A percentile compares a stretch with the other conserved stretches of the same genome.
These are phyloP conservation scores for Dioctria rufipes DNA, from an alignment of 2,888 invertebrate species.

Conservation along the genomic window DNA sequence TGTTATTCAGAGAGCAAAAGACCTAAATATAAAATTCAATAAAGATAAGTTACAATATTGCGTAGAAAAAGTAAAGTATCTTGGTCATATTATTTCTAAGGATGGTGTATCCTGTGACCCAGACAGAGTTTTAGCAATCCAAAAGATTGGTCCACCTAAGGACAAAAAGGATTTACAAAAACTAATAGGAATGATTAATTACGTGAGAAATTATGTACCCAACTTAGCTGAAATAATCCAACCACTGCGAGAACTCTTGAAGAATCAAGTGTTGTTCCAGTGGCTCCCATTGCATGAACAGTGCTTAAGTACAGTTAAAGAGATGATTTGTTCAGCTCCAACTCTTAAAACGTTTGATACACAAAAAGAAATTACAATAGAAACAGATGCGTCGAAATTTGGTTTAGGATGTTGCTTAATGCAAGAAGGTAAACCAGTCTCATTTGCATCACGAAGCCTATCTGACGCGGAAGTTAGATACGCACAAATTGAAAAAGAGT, in stretches of 20 bases:
- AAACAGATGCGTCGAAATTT: slow-evolving; percentile 52
- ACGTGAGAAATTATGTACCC: slow-evolving; percentile 32
- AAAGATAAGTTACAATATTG: slow-evolving; percentile 58
- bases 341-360: background rate
- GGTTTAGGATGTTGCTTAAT: slow-evolving; percentile 53
- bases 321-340: background rate
- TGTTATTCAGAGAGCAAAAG: slow-evolving; percentile 61
- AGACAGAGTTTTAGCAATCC: slow-evolving; percentile 53
- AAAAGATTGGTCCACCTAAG: slow-evolving; percentile 17
- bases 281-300: background rate
- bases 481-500: slow-evolving; percentile 58
- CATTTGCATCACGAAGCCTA: slow-evolving; percentile 61
- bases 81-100: slow-evolving; percentile 59
- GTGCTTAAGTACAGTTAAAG: background rate
- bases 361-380: slow-evolving; percentile 19
- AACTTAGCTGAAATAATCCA: slow-evolving; percentile 1
- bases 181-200: slow-evolving; percentile 58
- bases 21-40: slow-evolving; percentile 64
- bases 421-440: slow-evolving; percentile 52
- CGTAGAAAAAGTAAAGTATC: slow-evolving; percentile 61
- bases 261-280: slow-evolving; percentile 4
- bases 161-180: slow-evolving; percentile 55
- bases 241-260: background rate
- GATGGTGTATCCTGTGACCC: slow-evolving; percentile 55
- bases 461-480: slow-evolving; percentile 61